phyloP scores from a whole-genome alignment of 2,888 invertebrate species.

The Melinaea menophilus region DNA sequence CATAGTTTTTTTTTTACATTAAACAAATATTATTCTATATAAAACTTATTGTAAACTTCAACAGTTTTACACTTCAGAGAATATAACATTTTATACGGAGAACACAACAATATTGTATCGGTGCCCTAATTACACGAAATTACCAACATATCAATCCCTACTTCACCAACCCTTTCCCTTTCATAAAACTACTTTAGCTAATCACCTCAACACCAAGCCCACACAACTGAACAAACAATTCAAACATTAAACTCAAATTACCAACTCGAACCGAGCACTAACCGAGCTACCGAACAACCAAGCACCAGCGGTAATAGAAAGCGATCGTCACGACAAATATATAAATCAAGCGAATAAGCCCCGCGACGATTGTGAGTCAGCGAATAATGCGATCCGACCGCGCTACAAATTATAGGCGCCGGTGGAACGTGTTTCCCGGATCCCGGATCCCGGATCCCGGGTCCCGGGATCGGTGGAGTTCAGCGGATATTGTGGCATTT shows the following conservation, averaged over 20 bases:
- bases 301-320: constrained; percentile 47
- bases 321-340: constrained; percentile 40
- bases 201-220: constrained; percentile 6
- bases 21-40: no score
- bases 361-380: constrained; percentile 31
- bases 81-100: no score
- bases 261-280: background rate
- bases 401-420: constrained; percentile 37
- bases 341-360: constrained; percentile 57
- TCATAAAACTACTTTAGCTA: constrained; percentile 9
- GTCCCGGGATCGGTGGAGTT: constrained; percentile 25
- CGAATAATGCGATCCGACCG: constrained; percentile 34
- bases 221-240: constrained; percentile 27
- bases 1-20: no score
- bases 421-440: constrained; percentile 37
- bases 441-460: constrained; percentile 33
- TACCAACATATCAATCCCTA: no score
- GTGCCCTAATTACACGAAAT: no score
- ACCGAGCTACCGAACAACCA: constrained; percentile 19
- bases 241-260: constrained; percentile 44
- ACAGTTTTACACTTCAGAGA: no score
- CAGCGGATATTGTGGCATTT: constrained; percentile 25
- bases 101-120: no score
- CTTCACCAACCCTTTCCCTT: background rate
- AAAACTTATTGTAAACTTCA: no score